Percentiles rank a stretch among this genome's conserved stretches.
phyloP scores from a whole-genome alignment of 2,888 invertebrate genomes.

The Didymodactylos carnosus region DNA sequence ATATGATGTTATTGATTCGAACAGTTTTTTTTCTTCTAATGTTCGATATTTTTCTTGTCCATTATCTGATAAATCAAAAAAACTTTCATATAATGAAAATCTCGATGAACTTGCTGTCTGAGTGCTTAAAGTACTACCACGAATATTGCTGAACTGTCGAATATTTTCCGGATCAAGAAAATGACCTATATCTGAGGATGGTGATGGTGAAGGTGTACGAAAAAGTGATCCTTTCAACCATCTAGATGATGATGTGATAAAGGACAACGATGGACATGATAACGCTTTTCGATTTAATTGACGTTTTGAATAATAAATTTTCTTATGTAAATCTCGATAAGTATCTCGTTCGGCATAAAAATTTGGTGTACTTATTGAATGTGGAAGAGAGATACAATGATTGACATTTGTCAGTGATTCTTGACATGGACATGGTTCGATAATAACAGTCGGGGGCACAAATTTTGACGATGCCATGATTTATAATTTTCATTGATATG shows the following conservation, averaged over 20 bases:
- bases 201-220: not conserved
- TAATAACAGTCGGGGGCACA: not conserved
- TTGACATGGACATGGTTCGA: not conserved
- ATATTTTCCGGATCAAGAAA: not conserved
- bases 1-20: not conserved
- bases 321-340: not conserved
- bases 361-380: not conserved
- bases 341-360: not conserved
- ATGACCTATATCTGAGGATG: not conserved
- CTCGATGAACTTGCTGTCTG: not conserved
- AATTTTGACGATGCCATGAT: no score
- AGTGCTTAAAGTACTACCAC: not conserved
- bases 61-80: not conserved
- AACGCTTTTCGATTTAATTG: no score
- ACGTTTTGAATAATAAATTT: not conserved
- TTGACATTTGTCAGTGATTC: not conserved
- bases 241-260: no score
- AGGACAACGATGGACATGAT: no score
- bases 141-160: no score
- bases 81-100: not conserved
- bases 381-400: not conserved
- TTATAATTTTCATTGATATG: no score
- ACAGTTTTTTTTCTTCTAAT: not conserved
- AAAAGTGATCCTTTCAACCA: not conserved
- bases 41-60: not conserved